Evolutionary conservation across 2,888 invertebrate species (phyloP).

Genomic region (Odontomyia ornata): DNA sequence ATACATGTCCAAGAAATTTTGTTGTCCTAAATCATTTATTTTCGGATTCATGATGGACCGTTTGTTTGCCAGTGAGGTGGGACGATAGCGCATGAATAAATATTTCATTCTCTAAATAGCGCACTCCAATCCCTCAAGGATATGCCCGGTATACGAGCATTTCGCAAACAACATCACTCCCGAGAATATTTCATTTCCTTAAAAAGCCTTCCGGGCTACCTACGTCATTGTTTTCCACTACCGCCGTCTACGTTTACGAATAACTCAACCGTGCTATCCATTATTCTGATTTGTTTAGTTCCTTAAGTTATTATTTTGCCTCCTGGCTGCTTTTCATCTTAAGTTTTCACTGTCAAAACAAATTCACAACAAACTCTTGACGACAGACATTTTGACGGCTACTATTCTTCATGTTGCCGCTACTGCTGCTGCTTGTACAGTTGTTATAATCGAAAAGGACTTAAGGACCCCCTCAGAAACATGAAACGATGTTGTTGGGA

Average conservation of each 20-base stretch:
- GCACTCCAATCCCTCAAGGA: no score
- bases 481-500: neutral
- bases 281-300: neutral
- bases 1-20: no score
- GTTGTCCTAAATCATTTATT: no score
- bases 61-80: no score
- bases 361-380: conserved; percentile 19
- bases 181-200: no score
- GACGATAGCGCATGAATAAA: no score
- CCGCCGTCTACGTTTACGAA: neutral
- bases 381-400: conserved; percentile 39
- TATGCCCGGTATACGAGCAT: no score
- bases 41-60: no score
- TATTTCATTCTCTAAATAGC: no score
- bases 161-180: no score
- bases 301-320: conserved; percentile 3
- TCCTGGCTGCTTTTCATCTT: conserved; percentile 3
- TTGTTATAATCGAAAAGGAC: neutral
- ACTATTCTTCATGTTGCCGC: conserved; percentile 4
- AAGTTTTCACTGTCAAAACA: conserved; percentile 25
- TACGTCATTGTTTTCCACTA: neutral
- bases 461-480: neutral
- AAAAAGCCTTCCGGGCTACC: neutral
- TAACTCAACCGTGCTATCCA: neutral
- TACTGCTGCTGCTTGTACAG: no score